Conservation (phyloP, 2,888 invertebrate species). For the Gymnoscelis rufifasciata region DNA sequence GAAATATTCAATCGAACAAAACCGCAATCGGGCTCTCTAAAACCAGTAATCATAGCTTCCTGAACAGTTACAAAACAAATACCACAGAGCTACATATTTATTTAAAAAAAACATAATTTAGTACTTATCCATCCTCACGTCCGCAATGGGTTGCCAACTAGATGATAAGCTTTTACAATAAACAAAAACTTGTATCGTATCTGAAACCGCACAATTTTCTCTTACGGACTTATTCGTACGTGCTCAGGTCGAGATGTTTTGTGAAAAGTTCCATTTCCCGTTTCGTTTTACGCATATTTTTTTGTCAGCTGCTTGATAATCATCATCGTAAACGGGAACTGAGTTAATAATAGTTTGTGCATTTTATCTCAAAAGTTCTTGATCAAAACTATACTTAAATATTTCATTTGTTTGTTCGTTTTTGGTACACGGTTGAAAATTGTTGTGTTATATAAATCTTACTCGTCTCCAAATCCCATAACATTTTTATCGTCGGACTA, state of each 20-base stretch:
- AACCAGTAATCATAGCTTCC: slow-evolving; percentile 30
- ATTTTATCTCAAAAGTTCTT: too few species aligned
- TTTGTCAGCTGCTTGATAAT: too few species aligned
- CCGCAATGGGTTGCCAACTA: slow-evolving; percentile 51
- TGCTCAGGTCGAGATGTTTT: slow-evolving; percentile 11
- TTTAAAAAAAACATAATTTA: slow-evolving; percentile 4
- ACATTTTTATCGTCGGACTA: too few species aligned
- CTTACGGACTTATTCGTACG: slow-evolving; percentile 28
- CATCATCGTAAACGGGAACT: too few species aligned
- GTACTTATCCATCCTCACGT: slow-evolving; percentile 47
- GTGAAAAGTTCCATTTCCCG: slow-evolving; percentile 9
- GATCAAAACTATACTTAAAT: too few species aligned
- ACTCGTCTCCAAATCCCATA: too few species aligned
- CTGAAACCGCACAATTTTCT: slow-evolving; percentile 53
- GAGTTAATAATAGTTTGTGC: too few species aligned
- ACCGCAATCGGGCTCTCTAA: slow-evolving; percentile 49
- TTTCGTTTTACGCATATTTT: neutral
- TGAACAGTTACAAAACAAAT: slow-evolving; percentile 1
- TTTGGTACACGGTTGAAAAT: too few species aligned
- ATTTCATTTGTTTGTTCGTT: too few species aligned
- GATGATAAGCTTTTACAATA: slow-evolving; percentile 54
- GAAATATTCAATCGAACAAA: slow-evolving; percentile 35
- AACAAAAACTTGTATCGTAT: slow-evolving; percentile 63
- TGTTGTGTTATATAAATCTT: too few species aligned
- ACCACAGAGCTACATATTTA: slow-evolving; percentile 9